Evolutionary conservation across 2,888 invertebrate genomes (phyloP), one percentile per base, ranked within the genome.

Genomic region (Epinotia demarniana): DNA sequence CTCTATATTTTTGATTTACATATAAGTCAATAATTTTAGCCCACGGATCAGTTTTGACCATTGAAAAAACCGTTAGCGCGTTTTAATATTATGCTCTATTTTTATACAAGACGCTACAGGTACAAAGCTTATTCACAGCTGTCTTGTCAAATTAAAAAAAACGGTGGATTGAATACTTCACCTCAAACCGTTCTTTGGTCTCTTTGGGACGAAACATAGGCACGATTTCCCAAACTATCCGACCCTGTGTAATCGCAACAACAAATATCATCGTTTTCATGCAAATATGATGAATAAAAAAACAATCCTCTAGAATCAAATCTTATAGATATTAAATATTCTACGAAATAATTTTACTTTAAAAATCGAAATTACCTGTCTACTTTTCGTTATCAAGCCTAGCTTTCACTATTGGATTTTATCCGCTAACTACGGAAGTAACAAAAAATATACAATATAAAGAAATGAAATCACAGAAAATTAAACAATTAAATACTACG

Each of bases 401-500:
- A 92, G 89, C 89, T 84, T 85, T 82, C 86, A 85, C 89, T 90
- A 90, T 81, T 84, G 90, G 91, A 92, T 92, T 87, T 83, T 74
- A 92, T 93, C 91, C 91, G 86, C 85, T 89, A 90, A 87, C 84
- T 86, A 88, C 76, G 84, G 81, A 83, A 84, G 84, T 84, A 88
- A 86, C 84, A 87, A 86, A 87, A 85, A 82, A 82, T 80, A 80
- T 84, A 87, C 85, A 86, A 82, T 87, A 88, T 85, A 84, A 86
- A 83, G 79, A 81, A 85, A 86, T 84, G 87, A 86, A 92, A 93
- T 92, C 92, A 93, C 92, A 92, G 91, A 90, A 90, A 89, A 86
- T 81, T 81, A 89, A 89, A 89, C 86, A 87, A 86, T 87, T 86
- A 92, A 84, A 88, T 84, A 85, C 85, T 85, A 85, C 81, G 75